Evolutionary conservation across 1,140 invertebrate genomes (phyloP).

Genomic region (Forficula auricularia): DNA sequence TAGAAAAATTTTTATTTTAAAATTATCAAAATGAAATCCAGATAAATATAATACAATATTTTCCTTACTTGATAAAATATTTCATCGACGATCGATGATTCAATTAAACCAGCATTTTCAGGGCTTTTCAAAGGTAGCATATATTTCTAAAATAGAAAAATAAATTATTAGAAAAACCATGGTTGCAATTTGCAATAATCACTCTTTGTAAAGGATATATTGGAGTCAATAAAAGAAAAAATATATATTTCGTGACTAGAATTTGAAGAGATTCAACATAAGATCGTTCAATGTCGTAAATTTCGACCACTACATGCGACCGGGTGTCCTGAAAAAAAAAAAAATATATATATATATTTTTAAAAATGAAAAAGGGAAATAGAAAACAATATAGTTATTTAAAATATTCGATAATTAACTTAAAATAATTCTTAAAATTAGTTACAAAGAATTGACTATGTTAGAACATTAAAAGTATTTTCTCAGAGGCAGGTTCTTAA

Average conservation of each 20-base stretch:
- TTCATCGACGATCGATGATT: slow-evolving; percentile 71
- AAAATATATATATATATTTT: slow-evolving; percentile 13
- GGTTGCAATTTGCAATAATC: background rate
- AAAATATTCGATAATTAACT: too few species aligned
- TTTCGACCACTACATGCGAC: slow-evolving; percentile 80
- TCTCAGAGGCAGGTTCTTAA: too few species aligned
- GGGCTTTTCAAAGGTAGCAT: slow-evolving; percentile 74
- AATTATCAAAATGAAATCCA: background rate
- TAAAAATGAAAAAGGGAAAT: too few species aligned
- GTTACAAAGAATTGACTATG: too few species aligned
- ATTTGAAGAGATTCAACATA: slow-evolving; percentile 84
- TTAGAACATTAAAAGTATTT: too few species aligned
- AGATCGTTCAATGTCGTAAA: slow-evolving; percentile 82
- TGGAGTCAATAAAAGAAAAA: slow-evolving; percentile 3
- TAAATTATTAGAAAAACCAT: background rate
- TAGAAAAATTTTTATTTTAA: too few species aligned
- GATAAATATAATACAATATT: background rate
- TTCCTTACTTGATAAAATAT: slow-evolving; percentile 68
- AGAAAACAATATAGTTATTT: too few species aligned
- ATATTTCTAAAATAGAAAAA: slow-evolving; percentile 59
- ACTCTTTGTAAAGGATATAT: background rate
- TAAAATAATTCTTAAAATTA: too few species aligned
- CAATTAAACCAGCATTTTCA: slow-evolving; percentile 65
- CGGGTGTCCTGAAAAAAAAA: slow-evolving; percentile 67
- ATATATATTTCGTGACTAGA: slow-evolving; percentile 57